A percentile compares a stretch with the other conserved stretches of the same genome.
Conservation (phyloP, 1,140 invertebrate species). For the Bombus impatiens region DNA sequence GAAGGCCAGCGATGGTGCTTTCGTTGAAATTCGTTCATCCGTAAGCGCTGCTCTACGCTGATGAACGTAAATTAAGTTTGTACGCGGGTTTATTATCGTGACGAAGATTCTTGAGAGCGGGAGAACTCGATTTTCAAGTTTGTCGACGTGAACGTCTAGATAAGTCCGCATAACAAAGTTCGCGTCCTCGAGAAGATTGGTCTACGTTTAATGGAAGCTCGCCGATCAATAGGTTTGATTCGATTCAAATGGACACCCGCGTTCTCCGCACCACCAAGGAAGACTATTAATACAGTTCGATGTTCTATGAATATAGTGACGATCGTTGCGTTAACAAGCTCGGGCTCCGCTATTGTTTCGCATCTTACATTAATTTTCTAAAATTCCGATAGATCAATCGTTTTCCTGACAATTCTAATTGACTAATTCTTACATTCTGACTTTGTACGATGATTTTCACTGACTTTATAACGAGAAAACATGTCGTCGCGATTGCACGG, state of each 20-base stretch:
- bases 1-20: not conserved
- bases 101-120: not conserved
- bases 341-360: not conserved
- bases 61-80: constrained; percentile 12
- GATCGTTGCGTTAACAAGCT: not conserved
- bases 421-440: no score
- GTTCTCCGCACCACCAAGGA: not conserved
- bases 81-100: not conserved
- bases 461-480: no score
- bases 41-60: not conserved
- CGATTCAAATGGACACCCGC: not conserved
- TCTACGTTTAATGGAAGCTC: constrained; percentile 7
- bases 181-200: constrained; percentile 4
- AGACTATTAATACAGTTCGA: not conserved
- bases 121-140: not conserved
- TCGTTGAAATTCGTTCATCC: not conserved
- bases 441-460: no score
- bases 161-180: not conserved
- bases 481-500: no score
- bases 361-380: no score
- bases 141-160: not conserved
- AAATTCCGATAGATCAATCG: no score
- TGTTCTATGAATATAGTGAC: not conserved
- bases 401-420: no score
- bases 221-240: constrained; percentile 3